Base-by-base conservation (phyloP, 2,113 vertebrate genomes). In the Cervus canadensis region DNA sequence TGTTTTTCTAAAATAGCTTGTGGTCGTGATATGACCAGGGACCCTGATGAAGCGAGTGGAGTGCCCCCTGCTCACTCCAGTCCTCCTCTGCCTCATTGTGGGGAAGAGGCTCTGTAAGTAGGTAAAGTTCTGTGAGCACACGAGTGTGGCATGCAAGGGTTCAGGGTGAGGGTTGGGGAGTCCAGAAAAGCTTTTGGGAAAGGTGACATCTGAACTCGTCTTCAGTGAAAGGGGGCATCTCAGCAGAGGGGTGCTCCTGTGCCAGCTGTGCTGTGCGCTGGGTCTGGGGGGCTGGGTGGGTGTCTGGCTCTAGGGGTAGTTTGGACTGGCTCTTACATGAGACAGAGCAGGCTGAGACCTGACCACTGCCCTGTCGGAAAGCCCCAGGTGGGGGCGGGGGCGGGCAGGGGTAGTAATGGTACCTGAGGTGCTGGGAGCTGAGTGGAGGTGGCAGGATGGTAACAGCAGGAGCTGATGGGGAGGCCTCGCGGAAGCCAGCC, bases 201-300 rank as follows among this genome's bases (percentile, higher is more conserved):
- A 28, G 67, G 11, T 2, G 1, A 2, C 36, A 0, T 36, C 43
- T 79, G 54, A 92, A 36, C 25, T 84, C 21, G 5, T 52, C 21
- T n/a, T 64, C 43, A 56, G 1, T 36, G 23, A 57, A 6, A 36
- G 45, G 33, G 5, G 17, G 3, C 12, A 1, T 56, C 48, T 62
- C 23, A n/a, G 67, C 57, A 26, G 67, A 45, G 28, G 30, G 9
- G 1, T 57, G 48, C 36, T 43, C 25, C 56, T 33, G 43, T 36
- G n/a, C 45, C 6, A 1, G 43, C 52, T 59, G 30, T 19, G 59
- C n/a, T 6, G 2, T 30, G 36, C 0, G 0, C 33, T 52, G 45
- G 12, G 3, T 23, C 36, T 67, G 36, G 40, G 33, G 54, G 48
- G 54, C 7, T 26, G 2, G 14, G 13, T 10, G 21, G 89, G 33